phyloP scores from a whole-genome alignment of 2,888 invertebrate species.

The Hedychridium roseum region DNA sequence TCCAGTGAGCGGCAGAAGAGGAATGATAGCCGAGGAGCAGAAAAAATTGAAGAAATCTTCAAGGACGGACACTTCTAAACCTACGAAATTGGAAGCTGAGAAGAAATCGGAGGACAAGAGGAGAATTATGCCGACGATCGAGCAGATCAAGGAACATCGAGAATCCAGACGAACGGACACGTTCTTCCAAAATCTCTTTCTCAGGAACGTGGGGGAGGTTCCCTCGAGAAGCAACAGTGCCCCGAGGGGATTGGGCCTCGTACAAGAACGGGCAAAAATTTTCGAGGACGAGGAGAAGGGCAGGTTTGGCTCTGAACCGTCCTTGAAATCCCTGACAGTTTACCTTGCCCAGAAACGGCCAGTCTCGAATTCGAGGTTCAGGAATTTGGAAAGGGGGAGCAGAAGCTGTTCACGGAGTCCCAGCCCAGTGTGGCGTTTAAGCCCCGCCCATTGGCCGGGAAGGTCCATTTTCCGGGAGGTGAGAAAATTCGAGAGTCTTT shows the following conservation, averaged over 20 bases:
- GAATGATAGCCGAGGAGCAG: slow-evolving; percentile 22
- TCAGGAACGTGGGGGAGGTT: slow-evolving; percentile 69
- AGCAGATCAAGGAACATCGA: slow-evolving; percentile 69
- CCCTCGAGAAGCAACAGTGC: no score
- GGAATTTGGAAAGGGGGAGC: slow-evolving; percentile 71
- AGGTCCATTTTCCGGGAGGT: slow-evolving; percentile 59
- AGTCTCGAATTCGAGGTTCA: slow-evolving; percentile 77
- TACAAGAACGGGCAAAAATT: slow-evolving; percentile 75
- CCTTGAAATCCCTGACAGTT: slow-evolving; percentile 68
- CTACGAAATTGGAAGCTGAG: no score
- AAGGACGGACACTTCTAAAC: no score
- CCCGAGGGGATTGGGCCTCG: slow-evolving; percentile 68
- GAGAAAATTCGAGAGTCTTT: slow-evolving; percentile 56
- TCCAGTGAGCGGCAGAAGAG: slow-evolving; percentile 29
- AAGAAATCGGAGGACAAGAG: slow-evolving; percentile 30
- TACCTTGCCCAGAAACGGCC: slow-evolving; percentile 76
- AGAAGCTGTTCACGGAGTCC: slow-evolving; percentile 63
- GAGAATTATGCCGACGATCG: slow-evolving; percentile 48
- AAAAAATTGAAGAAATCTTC: slow-evolving; percentile 18
- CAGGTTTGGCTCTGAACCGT: slow-evolving; percentile 67
- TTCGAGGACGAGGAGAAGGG: slow-evolving; percentile 69
- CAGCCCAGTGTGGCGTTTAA: no score
- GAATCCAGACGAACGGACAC: slow-evolving; percentile 70
- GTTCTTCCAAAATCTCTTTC: slow-evolving; percentile 77
- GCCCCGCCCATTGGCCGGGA: slow-evolving; percentile 70